Evolutionary conservation across 2,113 vertebrate genomes (phyloP).

Genomic region (Smithornis capensis): DNA sequence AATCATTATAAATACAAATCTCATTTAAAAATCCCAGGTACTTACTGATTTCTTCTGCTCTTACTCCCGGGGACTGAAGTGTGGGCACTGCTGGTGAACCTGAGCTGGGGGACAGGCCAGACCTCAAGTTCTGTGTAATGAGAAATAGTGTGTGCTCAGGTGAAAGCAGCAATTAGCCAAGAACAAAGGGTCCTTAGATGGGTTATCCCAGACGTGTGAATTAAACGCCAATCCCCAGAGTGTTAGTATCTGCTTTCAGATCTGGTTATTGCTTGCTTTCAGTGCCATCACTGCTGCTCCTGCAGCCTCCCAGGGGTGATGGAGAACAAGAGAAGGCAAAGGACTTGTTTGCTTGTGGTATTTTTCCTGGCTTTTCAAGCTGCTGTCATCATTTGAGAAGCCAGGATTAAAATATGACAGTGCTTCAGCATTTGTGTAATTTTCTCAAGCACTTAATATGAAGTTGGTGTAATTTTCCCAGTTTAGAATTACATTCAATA

Average conservation of each 20-base stretch:
- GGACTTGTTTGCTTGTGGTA: neutral
- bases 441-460: neutral
- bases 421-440: neutral
- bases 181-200: neutral
- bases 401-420: neutral
- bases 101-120: neutral
- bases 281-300: neutral
- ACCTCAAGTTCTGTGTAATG: too few species aligned
- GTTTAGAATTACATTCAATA: neutral
- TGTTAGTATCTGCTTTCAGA: neutral
- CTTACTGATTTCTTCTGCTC: neutral
- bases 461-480: neutral
- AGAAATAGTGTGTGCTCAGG: neutral
- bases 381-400: neutral
- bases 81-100: neutral
- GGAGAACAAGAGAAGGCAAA: neutral
- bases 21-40: neutral
- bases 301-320: neutral
- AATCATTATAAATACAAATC: too few species aligned
- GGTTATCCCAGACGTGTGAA: neutral
- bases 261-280: neutral
- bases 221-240: neutral
- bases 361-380: neutral
- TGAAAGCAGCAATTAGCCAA: neutral
- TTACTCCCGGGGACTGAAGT: accelerated